These are phyloP conservation scores for Caenorhabditis sp. DNA, from an alignment of 2,888 invertebrate species.

Conservation along the genomic window DNA sequence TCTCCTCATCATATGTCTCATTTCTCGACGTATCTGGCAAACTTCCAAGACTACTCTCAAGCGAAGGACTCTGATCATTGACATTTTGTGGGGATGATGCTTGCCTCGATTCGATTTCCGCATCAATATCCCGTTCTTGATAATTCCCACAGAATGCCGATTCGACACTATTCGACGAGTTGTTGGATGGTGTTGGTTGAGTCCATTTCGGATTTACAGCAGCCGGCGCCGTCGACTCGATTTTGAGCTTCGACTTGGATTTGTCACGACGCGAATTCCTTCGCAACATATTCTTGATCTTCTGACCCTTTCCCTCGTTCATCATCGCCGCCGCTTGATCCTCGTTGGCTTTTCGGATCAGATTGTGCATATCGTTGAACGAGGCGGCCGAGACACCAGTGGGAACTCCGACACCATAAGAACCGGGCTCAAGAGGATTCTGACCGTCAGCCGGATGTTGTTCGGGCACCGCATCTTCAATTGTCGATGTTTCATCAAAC, in stretches of 20 bases:
- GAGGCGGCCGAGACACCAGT: slow-evolving; percentile 55
- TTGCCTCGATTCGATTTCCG: slow-evolving; percentile 59
- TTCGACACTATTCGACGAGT: slow-evolving; percentile 47
- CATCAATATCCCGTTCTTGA: slow-evolving; percentile 67
- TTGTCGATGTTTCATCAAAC: slow-evolving; percentile 57
- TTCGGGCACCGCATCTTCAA: slow-evolving; percentile 54
- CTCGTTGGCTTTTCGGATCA: slow-evolving; percentile 63
- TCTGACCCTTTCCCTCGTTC: slow-evolving; percentile 53
- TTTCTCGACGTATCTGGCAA: slow-evolving; percentile 44
- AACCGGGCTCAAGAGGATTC: slow-evolving; percentile 37
- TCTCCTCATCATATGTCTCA: slow-evolving; percentile 39
- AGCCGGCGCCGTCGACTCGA: slow-evolving; percentile 56
- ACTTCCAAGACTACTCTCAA: slow-evolving; percentile 46
- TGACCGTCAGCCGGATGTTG: slow-evolving; percentile 46
- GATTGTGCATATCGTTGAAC: slow-evolving; percentile 65
- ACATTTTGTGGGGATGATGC: slow-evolving; percentile 34
- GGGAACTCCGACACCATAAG: slow-evolving; percentile 49
- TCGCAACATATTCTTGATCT: slow-evolving; percentile 60
- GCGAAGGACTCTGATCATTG: slow-evolving; percentile 48
- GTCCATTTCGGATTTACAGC: slow-evolving; percentile 44
- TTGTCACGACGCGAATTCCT: slow-evolving; percentile 59
- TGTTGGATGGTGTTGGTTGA: slow-evolving; percentile 32
- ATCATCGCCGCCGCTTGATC: slow-evolving; percentile 59
- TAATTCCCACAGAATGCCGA: slow-evolving; percentile 59
- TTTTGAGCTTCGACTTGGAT: slow-evolving; percentile 49